phyloP scores from a whole-genome alignment of 2,888 invertebrate species.

The Cryptophagus acutangulus region DNA sequence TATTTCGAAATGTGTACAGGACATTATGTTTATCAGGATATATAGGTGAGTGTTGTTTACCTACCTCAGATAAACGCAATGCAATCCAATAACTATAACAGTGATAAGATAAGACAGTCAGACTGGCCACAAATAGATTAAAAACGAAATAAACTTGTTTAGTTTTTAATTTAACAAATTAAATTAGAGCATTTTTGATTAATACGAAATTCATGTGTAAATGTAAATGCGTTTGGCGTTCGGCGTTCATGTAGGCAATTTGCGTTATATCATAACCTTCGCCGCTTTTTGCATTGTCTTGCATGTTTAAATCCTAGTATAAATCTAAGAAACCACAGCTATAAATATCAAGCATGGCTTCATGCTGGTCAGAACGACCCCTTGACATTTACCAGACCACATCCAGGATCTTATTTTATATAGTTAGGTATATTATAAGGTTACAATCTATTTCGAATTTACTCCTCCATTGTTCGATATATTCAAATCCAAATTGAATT shows the following conservation, averaged over 20 bases:
- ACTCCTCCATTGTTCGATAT: too few relatives aligned
- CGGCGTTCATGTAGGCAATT: too few relatives aligned
- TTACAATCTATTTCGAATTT: too few relatives aligned
- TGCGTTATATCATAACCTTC: slow-evolving; percentile 21
- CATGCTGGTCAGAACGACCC: slow-evolving; percentile 35
- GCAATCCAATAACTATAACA: slow-evolving; percentile 30
- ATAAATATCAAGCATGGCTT: slow-evolving; percentile 33
- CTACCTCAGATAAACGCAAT: slow-evolving; percentile 34
- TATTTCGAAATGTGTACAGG: too few relatives aligned
- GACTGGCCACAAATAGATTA: slow-evolving; percentile 32
- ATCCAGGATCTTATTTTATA: slow-evolving; percentile 20
- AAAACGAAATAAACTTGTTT: slow-evolving; percentile 20
- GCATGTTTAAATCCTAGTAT: too few relatives aligned
- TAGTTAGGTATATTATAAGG: neutral
- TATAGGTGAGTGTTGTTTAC: slow-evolving; percentile 40
- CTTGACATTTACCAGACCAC: slow-evolving; percentile 36
- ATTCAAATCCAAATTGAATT: too few relatives aligned
- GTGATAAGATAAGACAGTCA: slow-evolving; percentile 37
- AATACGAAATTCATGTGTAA: too few relatives aligned
- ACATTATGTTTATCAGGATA: too few relatives aligned
- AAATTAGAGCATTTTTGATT: too few relatives aligned
- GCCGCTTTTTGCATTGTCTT: slow-evolving; percentile 21
- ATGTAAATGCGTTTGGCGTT: too few relatives aligned
- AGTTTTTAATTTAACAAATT: too few relatives aligned
- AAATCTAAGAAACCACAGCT: slow-evolving; percentile 29